Evolutionary conservation across 1,140 invertebrate species (phyloP).

Genomic region (Lucilia cuprina): DNA sequence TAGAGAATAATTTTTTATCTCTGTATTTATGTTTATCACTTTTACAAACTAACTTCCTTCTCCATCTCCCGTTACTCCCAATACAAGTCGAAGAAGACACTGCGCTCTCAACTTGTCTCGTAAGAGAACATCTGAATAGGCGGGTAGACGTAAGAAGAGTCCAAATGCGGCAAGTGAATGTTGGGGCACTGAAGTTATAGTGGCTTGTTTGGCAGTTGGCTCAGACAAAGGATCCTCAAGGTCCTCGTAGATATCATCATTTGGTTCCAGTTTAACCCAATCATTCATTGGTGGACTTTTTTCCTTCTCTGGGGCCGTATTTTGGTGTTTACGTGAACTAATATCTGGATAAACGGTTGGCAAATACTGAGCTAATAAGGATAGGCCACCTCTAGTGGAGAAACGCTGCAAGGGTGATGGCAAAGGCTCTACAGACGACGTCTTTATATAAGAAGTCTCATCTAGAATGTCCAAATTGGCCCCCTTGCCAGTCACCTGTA

Average conservation of each 20-base stretch:
- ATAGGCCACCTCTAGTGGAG: constrained; percentile 84
- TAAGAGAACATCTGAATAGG: constrained; percentile 87
- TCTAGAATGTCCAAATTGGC: neutral
- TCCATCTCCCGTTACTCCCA: constrained; percentile 90
- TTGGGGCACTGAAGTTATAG: constrained; percentile 73
- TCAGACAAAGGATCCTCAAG: constrained; percentile 65
- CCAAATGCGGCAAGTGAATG: constrained; percentile 91
- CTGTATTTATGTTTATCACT: neutral
- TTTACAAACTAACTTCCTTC: constrained; percentile 74
- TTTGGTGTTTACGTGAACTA: constrained; percentile 57
- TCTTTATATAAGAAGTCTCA: constrained; percentile 42
- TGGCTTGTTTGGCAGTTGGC: constrained; percentile 53
- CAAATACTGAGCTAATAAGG: constrained; percentile 83
- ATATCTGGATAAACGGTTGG: constrained; percentile 84
- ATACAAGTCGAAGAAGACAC: constrained; percentile 81
- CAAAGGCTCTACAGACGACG: constrained; percentile 53
- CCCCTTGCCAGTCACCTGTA: neutral
- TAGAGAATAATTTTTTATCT: neutral
- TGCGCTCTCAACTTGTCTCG: constrained; percentile 84
- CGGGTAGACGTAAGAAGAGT: constrained; percentile 83
- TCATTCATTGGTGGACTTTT: constrained; percentile 69
- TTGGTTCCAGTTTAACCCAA: constrained; percentile 81
- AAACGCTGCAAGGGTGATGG: constrained; percentile 77
- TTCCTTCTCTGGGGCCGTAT: constrained; percentile 63
- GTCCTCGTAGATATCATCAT: constrained; percentile 77